phyloP scores from a whole-genome alignment of 1,140 invertebrate genomes.

The Cotesia chilonis region DNA sequence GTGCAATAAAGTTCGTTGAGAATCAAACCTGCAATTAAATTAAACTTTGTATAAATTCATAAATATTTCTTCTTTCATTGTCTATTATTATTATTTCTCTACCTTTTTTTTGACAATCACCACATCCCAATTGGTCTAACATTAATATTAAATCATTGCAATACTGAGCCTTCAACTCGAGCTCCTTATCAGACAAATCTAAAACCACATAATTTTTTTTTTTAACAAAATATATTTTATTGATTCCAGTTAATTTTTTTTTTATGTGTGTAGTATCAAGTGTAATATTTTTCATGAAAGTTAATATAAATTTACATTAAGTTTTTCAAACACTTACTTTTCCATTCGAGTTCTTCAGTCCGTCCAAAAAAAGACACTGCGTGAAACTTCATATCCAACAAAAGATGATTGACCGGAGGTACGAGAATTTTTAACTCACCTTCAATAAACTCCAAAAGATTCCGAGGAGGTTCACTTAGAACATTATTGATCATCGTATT shows the following conservation, averaged over 20 bases:
- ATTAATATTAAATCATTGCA: conserved; percentile 51
- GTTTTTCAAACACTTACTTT: conserved; percentile 38
- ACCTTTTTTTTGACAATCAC: conserved; percentile 58
- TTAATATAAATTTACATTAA: no score
- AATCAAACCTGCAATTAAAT: conserved; percentile 50
- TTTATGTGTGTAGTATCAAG: neutral
- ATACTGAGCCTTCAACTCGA: conserved; percentile 49
- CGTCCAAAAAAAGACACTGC: conserved; percentile 54
- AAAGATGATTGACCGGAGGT: conserved; percentile 49
- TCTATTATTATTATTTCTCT: conserved; percentile 12
- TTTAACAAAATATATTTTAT: neutral
- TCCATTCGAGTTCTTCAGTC: conserved; percentile 44
- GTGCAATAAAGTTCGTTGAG: conserved; percentile 56
- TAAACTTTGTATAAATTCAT: conserved; percentile 20
- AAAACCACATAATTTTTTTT: conserved; percentile 9
- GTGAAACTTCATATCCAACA: conserved; percentile 52
- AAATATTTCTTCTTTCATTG: neutral
- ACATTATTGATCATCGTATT: conserved; percentile 41
- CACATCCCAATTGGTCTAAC: conserved; percentile 49
- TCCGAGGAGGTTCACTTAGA: conserved; percentile 41
- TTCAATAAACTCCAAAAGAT: conserved; percentile 47
- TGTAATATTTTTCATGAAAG: neutral
- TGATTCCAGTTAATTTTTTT: neutral
- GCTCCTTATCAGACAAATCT: conserved; percentile 54
- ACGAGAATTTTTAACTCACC: conserved; percentile 45